Evolutionary conservation across 2,888 invertebrate species (phyloP).

Genomic region (Drosophila infuscata): DNA sequence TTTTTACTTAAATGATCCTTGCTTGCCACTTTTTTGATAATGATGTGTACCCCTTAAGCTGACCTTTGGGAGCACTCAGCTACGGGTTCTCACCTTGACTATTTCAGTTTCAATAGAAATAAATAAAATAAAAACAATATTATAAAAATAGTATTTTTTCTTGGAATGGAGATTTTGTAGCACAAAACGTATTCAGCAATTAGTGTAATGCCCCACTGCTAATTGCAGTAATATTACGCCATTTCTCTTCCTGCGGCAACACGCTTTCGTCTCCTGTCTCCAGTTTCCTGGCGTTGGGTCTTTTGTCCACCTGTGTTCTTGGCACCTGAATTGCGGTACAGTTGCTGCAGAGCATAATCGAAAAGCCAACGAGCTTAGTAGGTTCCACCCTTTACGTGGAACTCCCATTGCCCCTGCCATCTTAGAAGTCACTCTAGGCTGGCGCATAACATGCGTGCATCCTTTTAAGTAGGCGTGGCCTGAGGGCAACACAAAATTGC

Average conservation of each 20-base stretch:
- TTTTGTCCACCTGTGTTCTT: not conserved
- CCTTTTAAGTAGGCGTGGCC: slow-evolving; percentile 60
- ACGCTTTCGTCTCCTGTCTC: not conserved
- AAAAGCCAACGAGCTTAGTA: not conserved
- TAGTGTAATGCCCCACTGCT: not conserved
- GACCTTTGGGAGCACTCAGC: not conserved
- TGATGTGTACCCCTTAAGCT: not conserved
- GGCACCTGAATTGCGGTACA: not conserved
- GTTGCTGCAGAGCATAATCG: not conserved
- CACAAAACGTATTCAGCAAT: not conserved
- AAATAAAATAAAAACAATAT: not conserved
- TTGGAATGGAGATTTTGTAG: not conserved
- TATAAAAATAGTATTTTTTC: not conserved
- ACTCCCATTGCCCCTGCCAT: not conserved
- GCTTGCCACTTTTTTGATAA: not conserved
- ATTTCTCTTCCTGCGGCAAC: not conserved
- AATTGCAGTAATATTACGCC: not conserved
- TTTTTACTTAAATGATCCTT: not conserved
- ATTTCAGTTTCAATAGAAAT: not conserved
- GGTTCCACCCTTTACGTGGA: not conserved
- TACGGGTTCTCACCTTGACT: not conserved
- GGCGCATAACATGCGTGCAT: slow-evolving; percentile 16
- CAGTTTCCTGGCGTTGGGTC: no score
- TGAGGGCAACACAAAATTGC: slow-evolving; percentile 57
- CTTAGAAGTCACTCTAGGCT: not conserved